Base-by-base conservation (phyloP, 1,140 invertebrate species). In the Aphis craccivora region DNA sequence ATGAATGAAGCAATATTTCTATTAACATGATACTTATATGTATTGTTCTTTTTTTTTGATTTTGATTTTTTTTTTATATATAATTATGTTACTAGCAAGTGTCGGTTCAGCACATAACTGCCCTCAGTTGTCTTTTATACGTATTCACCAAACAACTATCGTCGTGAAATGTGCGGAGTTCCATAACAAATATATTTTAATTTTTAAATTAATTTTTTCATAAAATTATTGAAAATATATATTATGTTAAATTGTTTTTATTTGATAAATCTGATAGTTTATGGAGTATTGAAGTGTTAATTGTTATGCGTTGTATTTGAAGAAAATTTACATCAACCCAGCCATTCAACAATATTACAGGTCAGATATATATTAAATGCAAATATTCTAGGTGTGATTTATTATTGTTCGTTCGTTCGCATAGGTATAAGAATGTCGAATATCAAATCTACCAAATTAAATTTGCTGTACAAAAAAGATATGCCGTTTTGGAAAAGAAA, bases 1-100 rank as follows among this genome's bases (percentile, higher is more conserved):
- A 93, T 93, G 91, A 93, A 93, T 93, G 91, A 93, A 93, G 81
- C 91, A 93, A 93, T 84, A 84, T n/a, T 84, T 60, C n/a, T 84
- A 84, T 86, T 93, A 43, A 93, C 76, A 53, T 48, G 48, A 93
- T 93, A 51, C 48, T 18, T 51, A 86, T 84, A 83, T 53, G 11
- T 53, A 93, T 93, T 55, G 11, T 93, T n/a, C 35, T 45, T 92
- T 93, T 83, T 83, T 89, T 89, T 51, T 6, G 25, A 40, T 90
- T 67, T 55, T 40, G 60, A 40, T 89, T 40, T 43, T 81, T 51
- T 43, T 84, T n/a, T 55, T 51, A n/a, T n/a, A n/a, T n/a, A n/a
- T 18, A 20, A 51, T 30, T 37, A 37, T 22, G 30, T 22, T 53
- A 55, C 30, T 37, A 35, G 51, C 45, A 83, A 81, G 14, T 93